A percentile compares a stretch with the other conserved stretches of the same genome.
Conservation (phyloP, 2,113 vertebrate genomes). For the Lipotes vexillifer region DNA sequence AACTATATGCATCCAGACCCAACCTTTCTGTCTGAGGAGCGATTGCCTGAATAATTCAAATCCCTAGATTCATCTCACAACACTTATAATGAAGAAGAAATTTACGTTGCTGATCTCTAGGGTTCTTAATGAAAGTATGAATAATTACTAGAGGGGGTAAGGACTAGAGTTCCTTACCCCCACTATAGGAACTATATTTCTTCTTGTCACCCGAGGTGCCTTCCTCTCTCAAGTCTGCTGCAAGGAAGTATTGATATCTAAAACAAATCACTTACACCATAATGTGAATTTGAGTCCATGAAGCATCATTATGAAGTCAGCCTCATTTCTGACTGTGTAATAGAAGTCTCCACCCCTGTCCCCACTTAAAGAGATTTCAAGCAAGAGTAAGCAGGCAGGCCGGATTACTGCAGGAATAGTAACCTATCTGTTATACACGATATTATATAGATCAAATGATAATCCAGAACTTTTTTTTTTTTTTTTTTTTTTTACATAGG, state of each 20-base stretch:
- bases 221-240: neutral
- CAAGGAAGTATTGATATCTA: neutral
- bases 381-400: neutral
- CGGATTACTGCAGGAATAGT: neutral
- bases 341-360: neutral
- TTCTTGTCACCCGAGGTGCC: neutral
- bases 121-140: neutral
- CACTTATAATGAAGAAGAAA: neutral
- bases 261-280: neutral
- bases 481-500: neutral
- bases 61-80: neutral
- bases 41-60: neutral
- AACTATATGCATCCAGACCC: neutral
- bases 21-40: neutral
- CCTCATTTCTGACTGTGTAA: neutral
- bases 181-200: neutral
- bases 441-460: neutral
- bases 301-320: neutral
- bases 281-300: neutral
- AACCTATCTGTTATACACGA: neutral
- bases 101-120: neutral
- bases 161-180: too few relatives aligned
- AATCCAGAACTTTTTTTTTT: neutral
- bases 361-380: neutral
- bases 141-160: neutral